These are phyloP conservation scores for Pomacea canaliculata DNA, from an alignment of 2,888 invertebrate species.

Conservation along the genomic window DNA sequence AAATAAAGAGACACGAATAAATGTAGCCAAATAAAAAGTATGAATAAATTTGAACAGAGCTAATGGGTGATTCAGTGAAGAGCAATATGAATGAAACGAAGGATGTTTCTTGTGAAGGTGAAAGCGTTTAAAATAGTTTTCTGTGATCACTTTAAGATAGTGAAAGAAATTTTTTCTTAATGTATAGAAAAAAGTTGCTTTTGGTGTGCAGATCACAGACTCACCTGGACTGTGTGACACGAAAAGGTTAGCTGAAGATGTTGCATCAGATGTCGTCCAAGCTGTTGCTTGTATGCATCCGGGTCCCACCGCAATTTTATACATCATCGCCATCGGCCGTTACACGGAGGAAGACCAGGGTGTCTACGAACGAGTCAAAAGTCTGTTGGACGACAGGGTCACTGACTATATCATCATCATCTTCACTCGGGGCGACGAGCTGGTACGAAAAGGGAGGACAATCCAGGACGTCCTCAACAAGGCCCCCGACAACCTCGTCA, in stretches of 20 bases:
- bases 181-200: too few relatives aligned
- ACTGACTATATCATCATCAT: constrained; percentile 4
- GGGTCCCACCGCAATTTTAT: constrained; percentile 14
- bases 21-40: too few relatives aligned
- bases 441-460: neutral
- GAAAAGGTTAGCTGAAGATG: neutral
- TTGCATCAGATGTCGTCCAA: constrained; percentile 2
- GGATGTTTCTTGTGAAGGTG: too few relatives aligned
- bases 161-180: too few relatives aligned
- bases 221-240: constrained; percentile 14
- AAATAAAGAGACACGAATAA: too few relatives aligned
- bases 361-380: constrained; percentile 5
- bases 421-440: constrained; percentile 16
- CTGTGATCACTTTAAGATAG: too few relatives aligned
- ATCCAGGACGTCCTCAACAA: neutral
- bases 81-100: too few relatives aligned
- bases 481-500: neutral
- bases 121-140: too few relatives aligned
- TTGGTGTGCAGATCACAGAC: constrained; percentile 11
- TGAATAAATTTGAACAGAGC: too few relatives aligned
- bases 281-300: constrained; percentile 15
- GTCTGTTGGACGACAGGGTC: constrained; percentile 6
- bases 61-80: too few relatives aligned
- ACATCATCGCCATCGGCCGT: constrained; percentile 5
- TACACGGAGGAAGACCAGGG: constrained; percentile 12